Base-by-base conservation (phyloP, 2,888 invertebrate genomes). In the Phytoseiulus persimilis region DNA sequence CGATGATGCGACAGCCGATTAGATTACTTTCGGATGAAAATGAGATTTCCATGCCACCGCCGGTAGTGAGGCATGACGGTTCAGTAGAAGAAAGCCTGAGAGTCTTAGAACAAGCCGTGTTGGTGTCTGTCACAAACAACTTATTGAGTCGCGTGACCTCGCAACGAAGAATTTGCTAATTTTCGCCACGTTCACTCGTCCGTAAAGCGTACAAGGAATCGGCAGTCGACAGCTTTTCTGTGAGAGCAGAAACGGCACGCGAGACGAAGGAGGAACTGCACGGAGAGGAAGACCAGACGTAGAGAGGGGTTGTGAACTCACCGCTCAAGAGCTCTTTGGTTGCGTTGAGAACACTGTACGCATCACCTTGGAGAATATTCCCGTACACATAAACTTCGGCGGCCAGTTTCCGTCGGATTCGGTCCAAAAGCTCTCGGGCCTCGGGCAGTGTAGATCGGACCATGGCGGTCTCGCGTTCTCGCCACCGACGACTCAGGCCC, bases 311-410 rank as follows among this genome's bases (percentile, higher is more conserved):
- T 39, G 5, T 3, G 39, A 9, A 87, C 87, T 87, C 87, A 87
- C 87, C 87, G 32, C n/a, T 87, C 11, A 87, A 28, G 11, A 87
- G 87, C 18, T 87, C 87, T 45, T 87, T 87, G 32, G 87, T 87
- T 45, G 87, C 32, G 31, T 87, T 87, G 87, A 87, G 87, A 9
- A 87, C 87, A n/a, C 87, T 31, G 45, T 87, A 87, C 5, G 87
- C 87, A 45, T 87, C 87, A 23, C 3, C 31, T 6, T n/a, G 32
- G 39, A 87, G 0, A 87, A 87, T 87, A 18, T 87, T 87, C 11
- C 87, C 87, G 39, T 87, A 87, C 39, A 87, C 87, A 33, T 87
- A 87, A 87, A 87, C 87, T 32, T 87, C 87, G 87, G 87, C 87
- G 5, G 87, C 87, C 32, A 87, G 31, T 39, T 87, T 87, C 87